Percentiles rank a stretch among this genome's conserved stretches.
Conservation (phyloP, 1,140 invertebrate species). For the Nixonia krombeini region DNA sequence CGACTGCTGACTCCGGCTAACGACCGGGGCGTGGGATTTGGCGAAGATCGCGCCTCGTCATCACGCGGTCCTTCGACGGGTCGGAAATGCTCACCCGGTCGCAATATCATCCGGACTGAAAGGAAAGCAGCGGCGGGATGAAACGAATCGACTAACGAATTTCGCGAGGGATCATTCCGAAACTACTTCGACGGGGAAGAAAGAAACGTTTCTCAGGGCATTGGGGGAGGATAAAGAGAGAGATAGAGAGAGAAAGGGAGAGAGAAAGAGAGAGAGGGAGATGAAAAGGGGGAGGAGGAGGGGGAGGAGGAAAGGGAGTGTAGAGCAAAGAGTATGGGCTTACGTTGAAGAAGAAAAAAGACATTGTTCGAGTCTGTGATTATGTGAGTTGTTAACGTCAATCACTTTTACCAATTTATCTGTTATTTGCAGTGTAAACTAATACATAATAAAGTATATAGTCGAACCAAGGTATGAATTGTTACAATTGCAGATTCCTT, state of each 20-base stretch:
- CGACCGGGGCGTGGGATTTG: slow-evolving; percentile 69
- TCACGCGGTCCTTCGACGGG: slow-evolving; percentile 54
- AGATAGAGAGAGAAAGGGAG: too few relatives aligned
- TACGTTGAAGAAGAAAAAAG: slow-evolving; percentile 30
- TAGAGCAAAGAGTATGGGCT: slow-evolving; percentile 37
- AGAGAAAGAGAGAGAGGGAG: too few relatives aligned
- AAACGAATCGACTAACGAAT: slow-evolving; percentile 64
- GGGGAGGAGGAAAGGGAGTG: too few relatives aligned
- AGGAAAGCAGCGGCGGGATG: too few relatives aligned
- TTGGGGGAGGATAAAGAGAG: too few relatives aligned
- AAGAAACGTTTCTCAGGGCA: too few relatives aligned
- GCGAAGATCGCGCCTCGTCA: slow-evolving; percentile 69
- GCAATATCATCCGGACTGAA: slow-evolving; percentile 11
- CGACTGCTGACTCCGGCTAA: slow-evolving; percentile 71
- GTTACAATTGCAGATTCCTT: too few relatives aligned
- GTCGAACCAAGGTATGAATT: too few relatives aligned
- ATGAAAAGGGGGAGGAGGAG: too few relatives aligned
- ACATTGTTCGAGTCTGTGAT: slow-evolving; percentile 31
- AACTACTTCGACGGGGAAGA: slow-evolving; percentile 39
- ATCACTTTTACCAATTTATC: slow-evolving; percentile 39
- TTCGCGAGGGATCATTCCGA: slow-evolving; percentile 60
- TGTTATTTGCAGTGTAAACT: slow-evolving; percentile 5
- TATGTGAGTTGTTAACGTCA: too few relatives aligned
- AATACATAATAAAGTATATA: too few relatives aligned
- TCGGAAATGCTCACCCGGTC: slow-evolving; percentile 4